Evolutionary conservation across 2,888 invertebrate genomes (phyloP).

Genomic region (Drosophila multiciliata): DNA sequence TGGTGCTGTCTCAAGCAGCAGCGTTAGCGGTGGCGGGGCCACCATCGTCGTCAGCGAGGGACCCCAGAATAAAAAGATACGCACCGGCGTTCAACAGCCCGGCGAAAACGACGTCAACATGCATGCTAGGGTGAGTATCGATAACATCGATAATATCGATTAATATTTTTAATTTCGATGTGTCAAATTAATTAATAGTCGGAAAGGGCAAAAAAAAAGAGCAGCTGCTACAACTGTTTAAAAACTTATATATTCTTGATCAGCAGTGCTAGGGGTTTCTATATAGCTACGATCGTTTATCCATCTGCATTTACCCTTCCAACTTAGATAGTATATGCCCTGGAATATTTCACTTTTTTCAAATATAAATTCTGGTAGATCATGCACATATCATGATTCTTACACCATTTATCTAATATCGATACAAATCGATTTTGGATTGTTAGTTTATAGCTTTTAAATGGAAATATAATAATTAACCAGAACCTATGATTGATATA

Average conservation of each 20-base stretch:
- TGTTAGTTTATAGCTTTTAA: neutral
- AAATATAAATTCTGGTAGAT: neutral
- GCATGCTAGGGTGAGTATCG: conserved; percentile 82
- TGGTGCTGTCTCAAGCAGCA: conserved; percentile 73
- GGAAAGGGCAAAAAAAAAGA: neutral
- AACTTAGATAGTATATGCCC: neutral
- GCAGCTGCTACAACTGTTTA: neutral
- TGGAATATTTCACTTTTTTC: neutral
- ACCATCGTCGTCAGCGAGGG: conserved; percentile 83
- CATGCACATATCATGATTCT: neutral
- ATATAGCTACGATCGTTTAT: neutral
- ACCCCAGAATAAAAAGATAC: conserved; percentile 85
- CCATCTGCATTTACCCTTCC: neutral
- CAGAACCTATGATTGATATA: neutral
- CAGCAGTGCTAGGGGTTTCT: neutral
- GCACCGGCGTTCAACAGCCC: conserved; percentile 84
- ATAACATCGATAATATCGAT: conserved; percentile 6
- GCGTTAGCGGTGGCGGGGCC: conserved; percentile 82
- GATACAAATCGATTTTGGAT: neutral
- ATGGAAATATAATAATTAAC: no score
- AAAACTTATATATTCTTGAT: neutral
- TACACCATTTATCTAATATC: neutral
- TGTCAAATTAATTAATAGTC: neutral
- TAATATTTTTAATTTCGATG: neutral
- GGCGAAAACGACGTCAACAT: conserved; percentile 83